Conservation (phyloP, 2,888 invertebrate genomes). For the Hypena proboscidalis region DNA sequence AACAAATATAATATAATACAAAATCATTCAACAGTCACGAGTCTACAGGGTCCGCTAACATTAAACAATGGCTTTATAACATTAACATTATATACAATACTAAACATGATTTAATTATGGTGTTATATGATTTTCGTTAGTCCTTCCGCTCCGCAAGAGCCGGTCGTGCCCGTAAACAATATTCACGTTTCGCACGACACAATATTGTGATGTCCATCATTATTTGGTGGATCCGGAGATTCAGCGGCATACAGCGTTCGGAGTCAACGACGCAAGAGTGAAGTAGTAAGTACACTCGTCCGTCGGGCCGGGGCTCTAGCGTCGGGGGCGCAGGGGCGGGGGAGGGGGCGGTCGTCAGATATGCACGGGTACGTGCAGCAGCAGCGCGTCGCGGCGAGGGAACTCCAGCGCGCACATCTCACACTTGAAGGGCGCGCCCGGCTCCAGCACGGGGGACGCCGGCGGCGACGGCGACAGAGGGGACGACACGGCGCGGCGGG, state of each 20-base stretch:
- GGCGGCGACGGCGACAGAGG: slow-evolving; percentile 17
- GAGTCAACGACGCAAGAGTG: too few species aligned
- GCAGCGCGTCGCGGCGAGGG: slow-evolving; percentile 89
- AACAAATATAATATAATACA: slow-evolving; percentile 23
- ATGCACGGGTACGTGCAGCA: slow-evolving; percentile 92
- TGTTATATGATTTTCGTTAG: slow-evolving; percentile 1
- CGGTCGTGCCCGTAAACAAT: too few species aligned
- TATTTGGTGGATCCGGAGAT: too few species aligned
- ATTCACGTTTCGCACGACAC: too few species aligned
- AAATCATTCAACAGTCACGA: slow-evolving; percentile 39
- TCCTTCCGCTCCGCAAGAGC: too few species aligned
- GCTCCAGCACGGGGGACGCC: slow-evolving; percentile 48
- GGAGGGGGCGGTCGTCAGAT: slow-evolving; percentile 83
- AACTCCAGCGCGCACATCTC: slow-evolving; percentile 94
- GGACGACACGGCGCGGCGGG: slow-evolving; percentile 20
- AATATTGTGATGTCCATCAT: too few species aligned
- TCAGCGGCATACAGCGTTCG: slow-evolving; percentile 5
- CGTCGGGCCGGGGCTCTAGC: not conserved
- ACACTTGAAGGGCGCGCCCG: slow-evolving; percentile 88
- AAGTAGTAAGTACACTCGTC: too few species aligned
- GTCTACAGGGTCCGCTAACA: slow-evolving; percentile 20
- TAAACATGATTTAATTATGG: not conserved
- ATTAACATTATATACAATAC: slow-evolving; percentile 30
- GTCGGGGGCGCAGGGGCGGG: not conserved
- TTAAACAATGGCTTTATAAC: slow-evolving; percentile 29